Evolutionary conservation across 2,888 invertebrate genomes (phyloP), one percentile per base, ranked within the genome.

Genomic region (Agrochola litura): DNA sequence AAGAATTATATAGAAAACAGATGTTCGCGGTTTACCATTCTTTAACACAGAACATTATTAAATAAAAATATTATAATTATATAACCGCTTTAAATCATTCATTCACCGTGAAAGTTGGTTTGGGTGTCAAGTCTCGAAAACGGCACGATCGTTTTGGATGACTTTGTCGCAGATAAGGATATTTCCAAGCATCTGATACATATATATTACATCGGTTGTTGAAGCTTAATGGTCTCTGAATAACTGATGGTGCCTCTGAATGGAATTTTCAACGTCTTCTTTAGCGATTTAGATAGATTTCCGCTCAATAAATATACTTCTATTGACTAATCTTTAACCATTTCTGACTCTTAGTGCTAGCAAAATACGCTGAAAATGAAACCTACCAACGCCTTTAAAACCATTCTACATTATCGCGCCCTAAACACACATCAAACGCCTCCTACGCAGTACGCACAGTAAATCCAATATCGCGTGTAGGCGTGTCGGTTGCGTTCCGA

Each of bases 381-480:
- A 46, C 37, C 56, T 46, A 37, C 9, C 56, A 52, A 37, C 9
- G 12, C 9, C n/a, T 71, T 54, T 14, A 58, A 70, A 73, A 81
- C 72, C 49, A 84, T 72, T 64, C 10, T 69, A 37, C 46, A 16
- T 19, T 56, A 67, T 66, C 30, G 19, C 56, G 30, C 69, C 70
- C 77, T 71, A 71, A 81, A 67, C 66, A 60, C 41, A 81, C 71
- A 75, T 82, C 67, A 78, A 67, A 63, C 66, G 30, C 75, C 70
- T 83, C 79, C 77, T 83, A 80, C 84, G 76, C 75, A 72, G 76
- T 83, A 80, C 81, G 76, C 75, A 72, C 71, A 83, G 78, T 88
- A 87, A 90, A 89, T 89, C 89, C 90, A 91, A 91, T 91, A 91
- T 90, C 88, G 86, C 81, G 79, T 85, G 89, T 88, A 88, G 90